Base-by-base conservation (phyloP, 2,888 invertebrate species). In the Hyppa rectilinea region DNA sequence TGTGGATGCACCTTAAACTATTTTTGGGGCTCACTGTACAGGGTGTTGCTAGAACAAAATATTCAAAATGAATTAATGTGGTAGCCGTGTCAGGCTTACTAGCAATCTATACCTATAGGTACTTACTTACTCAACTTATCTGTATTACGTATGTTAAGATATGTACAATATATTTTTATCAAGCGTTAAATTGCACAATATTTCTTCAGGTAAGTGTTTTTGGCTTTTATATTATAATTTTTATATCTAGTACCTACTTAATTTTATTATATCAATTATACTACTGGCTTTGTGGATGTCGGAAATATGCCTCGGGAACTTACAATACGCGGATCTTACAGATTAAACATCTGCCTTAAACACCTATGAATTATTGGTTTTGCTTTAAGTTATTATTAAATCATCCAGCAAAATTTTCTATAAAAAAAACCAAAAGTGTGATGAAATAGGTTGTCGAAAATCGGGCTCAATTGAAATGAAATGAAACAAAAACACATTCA, bases 401-500 rank as follows among this genome's bases (percentile, higher is more conserved):
- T 6, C 2, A n/a, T 47, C n/a, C n/a, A n/a, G 31, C 17, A 29
- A 55, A 45, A 34, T 12, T 5, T 12, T 17, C 4, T 12, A 34
- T 4, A 14, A 34, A 29, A 29, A 14, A 14, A 17, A 38, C n/a
- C n/a, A 58, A n/a, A 38, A 10, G 6, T 38, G 34, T n/a, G 2
- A 45, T 10, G 17, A 36, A 36, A 65, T n/a, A 47, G 26, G 3
- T 29, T 26, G n/a, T n/a, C 9, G 10, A 20, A 17, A 2, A 40
- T 29, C 14, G n/a, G 20, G 4, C 10, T 26, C 4, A 63, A 38
- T 12, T n/a, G 2, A 36, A 40, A 26, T 58, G 0, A 49, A 70
- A 70, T 7, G 43, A 70, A 70, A 60, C 43, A 43, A 43, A n/a
- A 71, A 69, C 1, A 31, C 20, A 9, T 17, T 1, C n/a, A n/a